Evolutionary conservation across 30 jellyfish, hydroid and myxozoan species (phyloP), one percentile per base, ranked within the genome.

Genomic region (Morbakka virulenta): DNA sequence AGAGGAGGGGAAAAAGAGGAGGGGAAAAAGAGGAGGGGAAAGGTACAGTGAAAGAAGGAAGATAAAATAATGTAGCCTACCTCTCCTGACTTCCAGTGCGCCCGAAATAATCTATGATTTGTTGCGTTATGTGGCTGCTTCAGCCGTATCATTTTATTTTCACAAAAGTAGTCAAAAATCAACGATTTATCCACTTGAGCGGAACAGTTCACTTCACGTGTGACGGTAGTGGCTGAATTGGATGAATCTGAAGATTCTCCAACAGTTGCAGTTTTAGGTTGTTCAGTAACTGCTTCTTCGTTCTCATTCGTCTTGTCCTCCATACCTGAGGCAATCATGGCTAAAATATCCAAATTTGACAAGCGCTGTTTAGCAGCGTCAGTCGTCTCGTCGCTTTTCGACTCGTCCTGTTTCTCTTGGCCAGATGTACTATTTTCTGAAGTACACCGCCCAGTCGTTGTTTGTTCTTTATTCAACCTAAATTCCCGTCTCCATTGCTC

Each of bases 321-420:
- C 41, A 0, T 9, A 13, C 86, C 94, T 27, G 94, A 70, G 27
- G 94, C 94, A 35, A 82, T 83, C 94, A 82, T 82, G 22, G 94
- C 94, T 4, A 82, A 64, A 36, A 82, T 82, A 71, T 82, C 94
- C 11, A 82, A 41, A 41, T 41, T 41, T 41, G 57, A 41, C 17
- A 41, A 17, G 17, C 9, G 57, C 17, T 17, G 57, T 17, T 41
- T 41, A 41, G 57, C 57, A 9, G 57, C 17, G 17, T 41, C 57
- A 41, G 57, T 6, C 57, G 9, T 41, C 17, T 41, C 57, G 17
- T 9, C 17, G 17, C 57, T 41, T 41, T 41, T 41, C 57, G 17
- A 9, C 9, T 6, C 17, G 17, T 41, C 57, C 9, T 17, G 9
- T 9, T 9, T 6, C 17, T 41, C 57, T 6, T 41, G 9, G 9